Evolutionary conservation across 2,797 vertebrate genomes (phyloP), one percentile per base, ranked within the genome.

Genomic region (Cirrhinus mrigala): DNA sequence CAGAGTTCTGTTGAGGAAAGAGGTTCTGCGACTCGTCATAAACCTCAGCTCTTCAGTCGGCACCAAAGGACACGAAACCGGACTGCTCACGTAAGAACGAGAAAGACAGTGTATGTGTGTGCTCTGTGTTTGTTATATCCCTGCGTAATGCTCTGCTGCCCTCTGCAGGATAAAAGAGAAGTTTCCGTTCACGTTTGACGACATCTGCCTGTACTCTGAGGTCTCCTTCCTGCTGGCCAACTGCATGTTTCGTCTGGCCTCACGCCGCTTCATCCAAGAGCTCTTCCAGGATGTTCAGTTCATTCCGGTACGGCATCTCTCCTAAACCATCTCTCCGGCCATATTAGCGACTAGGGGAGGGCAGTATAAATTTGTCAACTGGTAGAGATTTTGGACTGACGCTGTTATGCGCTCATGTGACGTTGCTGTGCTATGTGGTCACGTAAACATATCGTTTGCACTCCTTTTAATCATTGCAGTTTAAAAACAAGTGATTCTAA

Each of bases 261-360:
- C 96, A 33, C 94, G 96, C 69, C 96, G 96, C 85, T 97, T 97
- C 91, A 96, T 97, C 91, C 96, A 97, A 90, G 96, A 97, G 69
- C 93, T 97, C 1, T 97, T 97, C 92, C 96, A 97, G 81, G 96
- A 97, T 87, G 96, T 97, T 75, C 96, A 97, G 87, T 97, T 97
- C 91, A 90, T 95, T 90, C 96, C 95, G 85, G 96, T 97, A 90
- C 4, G 3, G 18, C 18, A 3, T 37, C 11, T 5, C 40, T 6
- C n/a, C 1, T 22, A 44, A 44, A 44, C 29, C n/a, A n/a, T n/a
- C n/a, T 33, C 33, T 33, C 33, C 33, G 33, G 33, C 2, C 33
- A 33, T 33, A 33, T 3, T 33, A 2, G 33, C 33, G 33, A 33
- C 33, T 33, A 33, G 33, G 33, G 33, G 33, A 33, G 33, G 33